These are phyloP conservation scores for Erythrocercus mccallii DNA, from an alignment of 2,113 vertebrate genomes.

Conservation along the genomic window DNA sequence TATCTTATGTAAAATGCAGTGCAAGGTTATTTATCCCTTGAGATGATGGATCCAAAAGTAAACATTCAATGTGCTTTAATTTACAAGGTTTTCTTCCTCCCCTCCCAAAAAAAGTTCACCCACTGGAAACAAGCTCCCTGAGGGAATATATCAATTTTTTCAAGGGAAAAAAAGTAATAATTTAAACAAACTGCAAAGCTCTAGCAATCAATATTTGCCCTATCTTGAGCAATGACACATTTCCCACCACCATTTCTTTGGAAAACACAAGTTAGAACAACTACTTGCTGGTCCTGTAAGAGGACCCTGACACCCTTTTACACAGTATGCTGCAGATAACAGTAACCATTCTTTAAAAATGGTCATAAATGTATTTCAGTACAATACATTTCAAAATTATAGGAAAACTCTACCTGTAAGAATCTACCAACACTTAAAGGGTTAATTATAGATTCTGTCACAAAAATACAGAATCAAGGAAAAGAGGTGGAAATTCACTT, in stretches of 20 bases:
- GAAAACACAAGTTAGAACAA: neutral
- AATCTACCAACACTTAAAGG: neutral
- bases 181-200: neutral
- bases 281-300: neutral
- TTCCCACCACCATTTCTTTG: neutral
- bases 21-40: conserved; percentile 3
- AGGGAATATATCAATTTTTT: conserved; percentile 1
- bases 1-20: neutral
- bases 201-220: neutral
- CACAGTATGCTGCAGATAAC: neutral
- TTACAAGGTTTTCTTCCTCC: neutral
- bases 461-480: neutral
- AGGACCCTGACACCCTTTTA: neutral
- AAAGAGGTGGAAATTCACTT: neutral
- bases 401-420: neutral
- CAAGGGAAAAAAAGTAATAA: neutral
- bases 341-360: neutral
- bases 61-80: neutral
- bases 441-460: neutral
- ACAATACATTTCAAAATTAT: neutral
- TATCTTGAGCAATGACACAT: neutral
- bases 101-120: neutral
- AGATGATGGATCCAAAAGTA: conserved; percentile 24
- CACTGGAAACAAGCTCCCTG: conserved; percentile 15
- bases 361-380: neutral